Conservation (phyloP, 2,113 vertebrate species). For the Motacilla alba region DNA sequence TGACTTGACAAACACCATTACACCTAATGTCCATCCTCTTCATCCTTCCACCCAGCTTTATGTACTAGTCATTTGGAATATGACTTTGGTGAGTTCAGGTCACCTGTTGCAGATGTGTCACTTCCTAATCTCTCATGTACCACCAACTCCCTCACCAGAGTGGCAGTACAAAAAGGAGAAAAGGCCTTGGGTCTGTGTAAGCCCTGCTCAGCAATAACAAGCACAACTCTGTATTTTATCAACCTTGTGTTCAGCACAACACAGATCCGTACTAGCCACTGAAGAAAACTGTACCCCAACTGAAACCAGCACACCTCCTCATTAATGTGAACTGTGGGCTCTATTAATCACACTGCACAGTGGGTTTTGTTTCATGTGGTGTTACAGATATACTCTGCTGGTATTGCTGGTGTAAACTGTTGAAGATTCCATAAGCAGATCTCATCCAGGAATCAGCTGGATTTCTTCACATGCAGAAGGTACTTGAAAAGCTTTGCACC, state of each 20-base stretch:
- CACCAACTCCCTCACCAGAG: fast-evolving
- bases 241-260: background rate
- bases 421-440: background rate
- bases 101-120: background rate
- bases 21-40: background rate
- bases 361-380: background rate
- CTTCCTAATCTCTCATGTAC: background rate
- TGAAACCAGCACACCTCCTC: background rate
- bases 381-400: background rate
- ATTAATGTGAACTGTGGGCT: background rate
- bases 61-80: background rate
- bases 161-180: background rate
- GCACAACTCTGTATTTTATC: fast-evolving
- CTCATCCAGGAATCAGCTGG: background rate
- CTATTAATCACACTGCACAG: background rate
- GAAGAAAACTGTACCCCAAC: background rate
- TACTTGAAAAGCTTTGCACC: background rate
- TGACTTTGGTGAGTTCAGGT: background rate
- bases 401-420: background rate
- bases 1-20: background rate
- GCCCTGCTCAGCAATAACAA: background rate
- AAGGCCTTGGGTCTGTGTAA: background rate
- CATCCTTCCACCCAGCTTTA: background rate
- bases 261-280: fast-evolving
- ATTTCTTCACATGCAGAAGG: background rate